Percentiles rank a stretch among this genome's conserved stretches.
Conservation (phyloP, 2,113 vertebrate genomes). For the Kobus ellipsiprymnus region DNA sequence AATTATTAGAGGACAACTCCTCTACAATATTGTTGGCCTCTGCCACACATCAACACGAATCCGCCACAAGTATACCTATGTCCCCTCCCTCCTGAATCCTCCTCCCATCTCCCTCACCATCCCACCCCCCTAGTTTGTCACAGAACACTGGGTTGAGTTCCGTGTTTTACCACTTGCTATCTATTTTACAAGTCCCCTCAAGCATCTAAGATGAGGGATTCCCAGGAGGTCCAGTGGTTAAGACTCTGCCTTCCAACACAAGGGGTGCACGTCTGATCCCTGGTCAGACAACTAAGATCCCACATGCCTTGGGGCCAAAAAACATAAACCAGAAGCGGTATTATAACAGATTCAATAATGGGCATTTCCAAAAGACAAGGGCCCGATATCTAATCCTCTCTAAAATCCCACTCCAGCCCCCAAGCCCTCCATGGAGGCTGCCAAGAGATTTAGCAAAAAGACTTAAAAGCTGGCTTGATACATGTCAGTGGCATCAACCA, state of each 20-base stretch:
- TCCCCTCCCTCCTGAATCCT: background rate
- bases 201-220: background rate
- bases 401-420: background rate
- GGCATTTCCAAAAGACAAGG: background rate
- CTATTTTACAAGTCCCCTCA: background rate
- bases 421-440: background rate
- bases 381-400: background rate
- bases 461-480: rapidly evolving
- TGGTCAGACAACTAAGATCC: background rate
- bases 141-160: background rate
- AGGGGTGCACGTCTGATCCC: background rate
- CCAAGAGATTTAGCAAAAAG: background rate
- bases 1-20: background rate
- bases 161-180: background rate
- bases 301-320: background rate
- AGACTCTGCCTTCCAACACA: background rate
- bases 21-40: background rate
- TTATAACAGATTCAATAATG: background rate
- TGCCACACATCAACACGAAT: background rate
- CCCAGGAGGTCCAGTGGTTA: background rate
- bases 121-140: background rate
- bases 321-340: background rate
- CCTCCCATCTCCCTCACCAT: background rate
- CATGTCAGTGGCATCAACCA: rapidly evolving
- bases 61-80: background rate